Conservation (phyloP, 2,797 vertebrate species). For the Eospalax fontanierii region DNA sequence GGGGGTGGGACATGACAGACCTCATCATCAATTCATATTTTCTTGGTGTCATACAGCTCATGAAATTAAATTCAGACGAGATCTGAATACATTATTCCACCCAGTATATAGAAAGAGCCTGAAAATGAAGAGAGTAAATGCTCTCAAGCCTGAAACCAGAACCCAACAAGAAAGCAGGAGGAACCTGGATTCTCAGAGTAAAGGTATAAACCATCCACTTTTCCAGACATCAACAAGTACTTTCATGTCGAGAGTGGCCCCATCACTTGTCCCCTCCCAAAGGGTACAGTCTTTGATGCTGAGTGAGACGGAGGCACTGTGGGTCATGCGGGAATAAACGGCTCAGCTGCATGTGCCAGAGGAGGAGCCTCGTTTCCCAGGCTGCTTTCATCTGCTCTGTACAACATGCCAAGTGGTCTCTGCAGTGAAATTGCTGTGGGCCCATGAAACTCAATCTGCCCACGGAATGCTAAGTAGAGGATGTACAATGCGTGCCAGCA, state of each 20-base stretch:
- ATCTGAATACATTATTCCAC: neutral
- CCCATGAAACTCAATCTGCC: neutral
- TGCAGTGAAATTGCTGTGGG: neutral
- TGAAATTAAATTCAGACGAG: conserved; percentile 48
- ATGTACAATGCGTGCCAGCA: accelerated
- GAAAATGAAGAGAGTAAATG: neutral
- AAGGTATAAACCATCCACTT: conserved; percentile 8
- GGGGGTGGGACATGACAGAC: conserved; percentile 58
- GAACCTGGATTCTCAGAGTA: neutral
- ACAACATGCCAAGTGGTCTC: neutral
- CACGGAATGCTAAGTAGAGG: neutral
- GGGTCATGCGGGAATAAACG: neutral
- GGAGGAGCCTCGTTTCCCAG: neutral
- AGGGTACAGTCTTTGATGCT: neutral
- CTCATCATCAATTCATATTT: conserved; percentile 25
- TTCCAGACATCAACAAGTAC: conserved; percentile 33
- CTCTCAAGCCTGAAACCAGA: neutral
- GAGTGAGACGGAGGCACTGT: neutral
- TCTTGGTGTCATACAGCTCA: conserved; percentile 42
- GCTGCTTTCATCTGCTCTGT: neutral
- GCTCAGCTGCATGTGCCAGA: neutral
- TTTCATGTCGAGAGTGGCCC: neutral
- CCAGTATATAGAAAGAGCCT: neutral
- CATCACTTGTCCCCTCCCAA: neutral
- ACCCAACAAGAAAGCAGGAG: neutral